Conservation (phyloP, 2,888 invertebrate species). For the Fragum sueziense region DNA sequence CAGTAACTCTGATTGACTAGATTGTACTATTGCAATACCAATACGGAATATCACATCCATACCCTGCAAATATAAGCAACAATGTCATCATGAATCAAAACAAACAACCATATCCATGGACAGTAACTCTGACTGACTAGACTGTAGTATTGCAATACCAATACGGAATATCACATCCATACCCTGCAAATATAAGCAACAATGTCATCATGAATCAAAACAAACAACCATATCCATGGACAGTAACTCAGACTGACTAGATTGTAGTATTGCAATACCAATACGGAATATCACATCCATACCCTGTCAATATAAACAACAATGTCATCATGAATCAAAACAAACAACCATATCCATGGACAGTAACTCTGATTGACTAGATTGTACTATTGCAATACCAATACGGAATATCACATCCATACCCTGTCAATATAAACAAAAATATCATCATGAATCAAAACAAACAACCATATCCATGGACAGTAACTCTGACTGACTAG, state of each 20-base stretch:
- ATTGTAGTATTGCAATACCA: conserved; percentile 95
- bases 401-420: conserved; percentile 99
- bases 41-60: conserved; percentile 99
- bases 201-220: no score
- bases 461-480: conserved; percentile 99
- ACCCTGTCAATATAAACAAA: conserved; percentile 85
- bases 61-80: conserved; percentile 84
- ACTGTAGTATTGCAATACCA: conserved; percentile 95
- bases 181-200: conserved; percentile 84
- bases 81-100: no score
- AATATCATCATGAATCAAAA: no score
- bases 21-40: conserved; percentile 95
- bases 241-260: conserved; percentile 95
- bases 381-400: conserved; percentile 95
- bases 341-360: conserved; percentile 99
- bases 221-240: conserved; percentile 99
- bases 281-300: conserved; percentile 99
- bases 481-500: conserved; percentile 95
- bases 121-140: conserved; percentile 95
- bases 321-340: no score
- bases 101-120: conserved; percentile 99
- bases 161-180: conserved; percentile 99
- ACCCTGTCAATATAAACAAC: conserved; percentile 84
- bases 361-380: conserved; percentile 95
- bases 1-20: conserved; percentile 95